Evolutionary conservation across 2,888 invertebrate species (phyloP), one percentile per base, ranked within the genome.

Genomic region (Drosophila barbarae): DNA sequence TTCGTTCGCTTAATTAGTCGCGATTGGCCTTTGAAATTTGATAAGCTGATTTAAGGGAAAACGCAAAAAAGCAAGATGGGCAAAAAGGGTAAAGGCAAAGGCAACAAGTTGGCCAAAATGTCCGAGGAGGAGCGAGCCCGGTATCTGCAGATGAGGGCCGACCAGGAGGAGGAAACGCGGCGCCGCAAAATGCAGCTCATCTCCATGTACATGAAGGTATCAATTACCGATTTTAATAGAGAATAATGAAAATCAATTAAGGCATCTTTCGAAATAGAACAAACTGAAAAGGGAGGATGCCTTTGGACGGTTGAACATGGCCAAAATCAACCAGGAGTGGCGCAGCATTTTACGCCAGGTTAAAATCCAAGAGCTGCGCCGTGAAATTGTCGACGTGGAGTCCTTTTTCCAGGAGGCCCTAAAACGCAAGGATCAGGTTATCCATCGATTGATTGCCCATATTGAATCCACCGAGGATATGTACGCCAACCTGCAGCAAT

Each of bases 261-360:
- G 3, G 7, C 9, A 15, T 90, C 4, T 0, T 4, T 28, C 18
- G 5, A 42, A 90, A 28, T 87, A 96, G 95, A 95, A 94, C 85
- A 96, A 96, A 91, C 90, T 96, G 8, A 94, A 93, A 87, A 93
- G 93, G 71, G 96, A 96, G 88, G 95, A 95, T 87, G 92, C 92
- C 0, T 95, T 93, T 87, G 92, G 94, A 3, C 92, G 95, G 50
- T 90, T 95, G 51, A 96, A 96, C 87, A 92, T 93, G 68, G 95
- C 96, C 0, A 96, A 96, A 90, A 93, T 96, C 54, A 95, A 96
- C 85, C 95, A 95, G 89, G 93, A 94, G 88, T 96, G 96, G 96
- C 92, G 96, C 47, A 93, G 92, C 68, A 92, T 95, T 64, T 89
- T 96, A 56, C 91, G 96, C 0, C 92, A 92, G 85, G 91, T 93